phyloP scores from a whole-genome alignment of 1,140 invertebrate genomes.

The Drosophila yakuba region DNA sequence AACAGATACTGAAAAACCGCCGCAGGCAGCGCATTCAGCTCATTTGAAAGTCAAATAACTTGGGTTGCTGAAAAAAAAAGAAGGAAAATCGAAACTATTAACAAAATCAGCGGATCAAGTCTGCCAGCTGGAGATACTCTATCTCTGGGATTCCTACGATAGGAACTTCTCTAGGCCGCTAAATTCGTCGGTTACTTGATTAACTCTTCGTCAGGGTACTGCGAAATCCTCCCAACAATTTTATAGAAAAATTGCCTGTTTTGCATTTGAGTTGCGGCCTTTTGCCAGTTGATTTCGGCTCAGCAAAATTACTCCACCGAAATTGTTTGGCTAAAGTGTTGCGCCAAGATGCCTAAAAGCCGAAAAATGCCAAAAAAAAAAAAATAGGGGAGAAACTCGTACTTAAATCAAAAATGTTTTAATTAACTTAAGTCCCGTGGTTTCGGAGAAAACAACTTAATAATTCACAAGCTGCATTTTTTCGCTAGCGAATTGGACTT shows the following conservation, averaged over 20 bases:
- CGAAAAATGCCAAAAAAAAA: constrained; percentile 29
- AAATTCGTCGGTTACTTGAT: background rate
- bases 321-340: constrained; percentile 74
- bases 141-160: constrained; percentile 6
- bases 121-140: constrained; percentile 37
- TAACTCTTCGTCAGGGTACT: constrained; percentile 17
- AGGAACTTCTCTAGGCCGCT: background rate
- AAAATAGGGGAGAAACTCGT: constrained; percentile 29
- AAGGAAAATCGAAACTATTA: constrained; percentile 63
- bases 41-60: constrained; percentile 82
- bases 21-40: constrained; percentile 50
- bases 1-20: constrained; percentile 39
- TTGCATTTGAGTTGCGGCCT: constrained; percentile 69
- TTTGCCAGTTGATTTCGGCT: constrained; percentile 66
- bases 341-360: constrained; percentile 25
- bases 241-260: constrained; percentile 64
- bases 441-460: constrained; percentile 65
- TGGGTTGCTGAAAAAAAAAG: constrained; percentile 30
- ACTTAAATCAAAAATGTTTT: constrained; percentile 82
- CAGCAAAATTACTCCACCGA: constrained; percentile 66
- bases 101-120: constrained; percentile 48
- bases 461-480: constrained; percentile 65
- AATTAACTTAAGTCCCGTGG: constrained; percentile 61
- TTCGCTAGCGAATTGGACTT: constrained; percentile 2
- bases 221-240: constrained; percentile 30